Base-by-base conservation (phyloP, 2,888 invertebrate genomes). In the Synergus gifuensis region DNA sequence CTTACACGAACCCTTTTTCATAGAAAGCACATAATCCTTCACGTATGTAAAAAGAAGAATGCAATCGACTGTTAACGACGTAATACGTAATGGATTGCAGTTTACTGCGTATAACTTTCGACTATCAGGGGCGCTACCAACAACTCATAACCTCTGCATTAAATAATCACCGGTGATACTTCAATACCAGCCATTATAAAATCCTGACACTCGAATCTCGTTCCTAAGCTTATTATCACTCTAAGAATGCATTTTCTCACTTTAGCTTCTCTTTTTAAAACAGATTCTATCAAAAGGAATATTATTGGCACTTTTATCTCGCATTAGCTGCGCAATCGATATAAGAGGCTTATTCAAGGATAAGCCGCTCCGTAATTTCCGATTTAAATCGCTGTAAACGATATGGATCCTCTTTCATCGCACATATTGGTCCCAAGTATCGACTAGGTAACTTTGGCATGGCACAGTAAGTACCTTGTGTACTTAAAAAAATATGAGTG, bases 281-380 rank as follows among this genome's bases (percentile, higher is more conserved):
- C 12, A 4, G 58, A 58, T 18, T 58, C 16, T 18, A n/a, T 9
- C 18, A 3, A 22, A 62, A 22, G 28, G 11, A 62, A 28, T 28
- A 14, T 4, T 22, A 28, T 62, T 28, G 14, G 28, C 62, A 62
- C 62, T 62, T 36, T 62, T 28, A 62, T 18, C n/a, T 58, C 58
- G 18, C 62, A 12, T 62, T 28, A 62, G 22, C 62, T 62, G 62
- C 62, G 62, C 62, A 62, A 62, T 12, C 28, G 62, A 62, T 62
- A 62, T 62, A 62, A 22, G 62, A 62, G 62, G 62, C 28, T 62
- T 62, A 62, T 62, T 62, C 62, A 62, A 62, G 62, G 62, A 62
- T 62, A 62, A 62, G 18, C 62, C 62, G 28, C 62, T 62, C 12
- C 62, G 22, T 62, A 28, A 28, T 62, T 62, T 62, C 28, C 62